phyloP scores from a whole-genome alignment of 2,797 vertebrate species.

The Pristis pectinata region DNA sequence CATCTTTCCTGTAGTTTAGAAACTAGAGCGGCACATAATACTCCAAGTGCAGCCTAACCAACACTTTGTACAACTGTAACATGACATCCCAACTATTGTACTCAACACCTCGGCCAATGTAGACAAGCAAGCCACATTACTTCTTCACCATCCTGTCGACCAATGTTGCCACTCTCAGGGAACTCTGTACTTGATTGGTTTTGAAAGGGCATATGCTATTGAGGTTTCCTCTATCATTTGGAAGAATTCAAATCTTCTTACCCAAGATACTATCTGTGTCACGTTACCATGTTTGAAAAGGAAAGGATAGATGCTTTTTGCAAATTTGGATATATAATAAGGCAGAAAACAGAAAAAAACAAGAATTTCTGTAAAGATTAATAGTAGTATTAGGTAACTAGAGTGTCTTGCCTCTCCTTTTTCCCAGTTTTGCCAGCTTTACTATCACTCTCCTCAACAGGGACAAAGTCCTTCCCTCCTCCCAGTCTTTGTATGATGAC shows the following conservation, averaged over 20 bases:
- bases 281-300: background rate
- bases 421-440: constrained; percentile 54
- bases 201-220: background rate
- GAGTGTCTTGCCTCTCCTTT: constrained; percentile 68
- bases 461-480: constrained; percentile 68
- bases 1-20: too few relatives aligned
- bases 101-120: too few relatives aligned
- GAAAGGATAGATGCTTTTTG: background rate
- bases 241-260: background rate
- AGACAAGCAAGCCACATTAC: too few relatives aligned
- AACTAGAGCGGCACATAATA: too few relatives aligned
- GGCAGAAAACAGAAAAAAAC: background rate
- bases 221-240: background rate
- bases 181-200: background rate
- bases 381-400: background rate
- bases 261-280: background rate
- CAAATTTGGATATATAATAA: background rate
- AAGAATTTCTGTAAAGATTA: background rate
- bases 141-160: too few relatives aligned
- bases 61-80: too few relatives aligned
- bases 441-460: constrained; percentile 60
- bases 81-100: too few relatives aligned
- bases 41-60: too few relatives aligned
- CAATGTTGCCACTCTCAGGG: too few relatives aligned
- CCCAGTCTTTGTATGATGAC: constrained; percentile 79